phyloP scores from a whole-genome alignment of 2,888 invertebrate species.

The Eupithecia pulchellata region DNA sequence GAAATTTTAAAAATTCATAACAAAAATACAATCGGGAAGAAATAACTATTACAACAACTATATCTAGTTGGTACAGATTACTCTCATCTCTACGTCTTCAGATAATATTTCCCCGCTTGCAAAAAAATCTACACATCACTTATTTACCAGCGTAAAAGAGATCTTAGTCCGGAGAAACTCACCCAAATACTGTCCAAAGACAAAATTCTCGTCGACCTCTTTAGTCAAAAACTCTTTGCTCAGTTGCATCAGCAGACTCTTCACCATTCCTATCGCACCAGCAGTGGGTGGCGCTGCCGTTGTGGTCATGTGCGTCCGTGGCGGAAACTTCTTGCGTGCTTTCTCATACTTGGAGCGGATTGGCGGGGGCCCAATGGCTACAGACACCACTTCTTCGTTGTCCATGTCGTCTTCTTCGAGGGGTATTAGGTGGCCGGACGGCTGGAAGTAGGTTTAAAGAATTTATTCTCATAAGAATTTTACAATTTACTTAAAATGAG shows the following conservation, averaged over 20 bases:
- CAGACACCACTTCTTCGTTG: constrained; percentile 76
- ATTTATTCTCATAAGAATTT: too few species aligned
- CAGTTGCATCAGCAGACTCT: constrained; percentile 66
- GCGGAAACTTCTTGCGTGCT: constrained; percentile 51
- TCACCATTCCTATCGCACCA: constrained; percentile 60
- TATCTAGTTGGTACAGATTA: too few species aligned
- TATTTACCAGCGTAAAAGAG: neutral
- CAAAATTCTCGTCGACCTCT: constrained; percentile 75
- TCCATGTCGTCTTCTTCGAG: constrained; percentile 77
- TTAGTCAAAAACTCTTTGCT: constrained; percentile 69
- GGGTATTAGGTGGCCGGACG: constrained; percentile 72
- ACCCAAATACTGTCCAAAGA: constrained; percentile 76
- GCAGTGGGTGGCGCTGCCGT: constrained; percentile 23
- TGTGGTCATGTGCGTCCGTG: constrained; percentile 28
- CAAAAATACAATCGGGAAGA: too few species aligned
- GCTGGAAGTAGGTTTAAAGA: constrained; percentile 61
- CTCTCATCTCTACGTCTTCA: too few species aligned
- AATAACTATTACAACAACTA: too few species aligned
- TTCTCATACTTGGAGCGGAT: constrained; percentile 71
- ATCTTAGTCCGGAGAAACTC: neutral
- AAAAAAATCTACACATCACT: too few species aligned
- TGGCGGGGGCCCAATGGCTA: constrained; percentile 76
- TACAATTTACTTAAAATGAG: too few species aligned
- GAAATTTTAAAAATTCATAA: too few species aligned
- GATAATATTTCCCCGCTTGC: neutral